A percentile compares a stretch with the other conserved stretches of the same genome.
These are phyloP conservation scores for Akabosia matsudoensis DNA, from an alignment of 1,140 invertebrate genomes.

Conservation along the genomic window DNA sequence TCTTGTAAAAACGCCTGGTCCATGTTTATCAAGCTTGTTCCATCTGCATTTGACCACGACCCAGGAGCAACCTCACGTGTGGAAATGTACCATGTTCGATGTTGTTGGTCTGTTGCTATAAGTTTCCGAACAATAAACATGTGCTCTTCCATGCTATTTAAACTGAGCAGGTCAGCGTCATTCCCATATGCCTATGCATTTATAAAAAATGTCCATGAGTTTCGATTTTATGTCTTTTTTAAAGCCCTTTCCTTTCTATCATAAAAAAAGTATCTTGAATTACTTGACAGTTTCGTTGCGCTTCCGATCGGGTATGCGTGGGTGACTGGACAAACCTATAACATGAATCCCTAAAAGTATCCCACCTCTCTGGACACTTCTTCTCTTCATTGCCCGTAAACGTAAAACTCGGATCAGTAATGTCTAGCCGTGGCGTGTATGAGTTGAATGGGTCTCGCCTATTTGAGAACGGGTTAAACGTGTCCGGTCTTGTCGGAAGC, in stretches of 20 bases:
- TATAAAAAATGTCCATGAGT: background rate
- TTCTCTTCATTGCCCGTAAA: constrained; percentile 48
- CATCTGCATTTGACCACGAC: constrained; percentile 79
- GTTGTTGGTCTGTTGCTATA: constrained; percentile 74
- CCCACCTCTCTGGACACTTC: constrained; percentile 78
- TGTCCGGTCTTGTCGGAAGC: background rate
- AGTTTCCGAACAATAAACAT: constrained; percentile 75
- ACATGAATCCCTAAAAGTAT: constrained; percentile 70
- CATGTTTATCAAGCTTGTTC: constrained; percentile 68
- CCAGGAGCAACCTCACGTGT: constrained; percentile 68
- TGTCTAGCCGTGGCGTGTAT: constrained; percentile 6
- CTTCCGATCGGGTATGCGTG: constrained; percentile 69
- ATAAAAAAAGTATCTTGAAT: background rate
- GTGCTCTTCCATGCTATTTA: constrained; percentile 81
- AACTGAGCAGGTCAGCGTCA: constrained; percentile 72
- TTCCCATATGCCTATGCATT: constrained; percentile 57
- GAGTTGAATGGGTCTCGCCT: background rate
- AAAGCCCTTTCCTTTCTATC: background rate
- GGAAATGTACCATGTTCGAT: constrained; percentile 80
- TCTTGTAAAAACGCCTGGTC: constrained; percentile 76
- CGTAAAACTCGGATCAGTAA: background rate
- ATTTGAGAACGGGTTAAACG: constrained; percentile 10
- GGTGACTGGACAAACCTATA: constrained; percentile 86
- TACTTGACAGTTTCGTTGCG: constrained; percentile 71
- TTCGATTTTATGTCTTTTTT: background rate